These are phyloP conservation scores for Operophtera brumata DNA, from an alignment of 2,888 invertebrate species.

Conservation along the genomic window DNA sequence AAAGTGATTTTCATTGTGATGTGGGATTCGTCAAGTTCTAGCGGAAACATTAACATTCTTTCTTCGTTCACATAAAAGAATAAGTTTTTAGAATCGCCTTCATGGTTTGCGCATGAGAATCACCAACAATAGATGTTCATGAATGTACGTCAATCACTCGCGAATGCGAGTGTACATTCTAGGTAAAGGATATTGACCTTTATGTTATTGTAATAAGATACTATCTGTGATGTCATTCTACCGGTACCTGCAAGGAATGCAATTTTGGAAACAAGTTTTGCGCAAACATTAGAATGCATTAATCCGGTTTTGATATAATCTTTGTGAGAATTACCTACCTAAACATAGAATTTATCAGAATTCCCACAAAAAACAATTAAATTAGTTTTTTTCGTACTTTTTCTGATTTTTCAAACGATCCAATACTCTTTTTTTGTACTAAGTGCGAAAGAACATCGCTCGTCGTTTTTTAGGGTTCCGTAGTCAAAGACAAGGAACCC, in stretches of 20 bases:
- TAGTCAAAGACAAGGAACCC: no score
- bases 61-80: constrained; percentile 74
- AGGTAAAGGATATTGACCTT: constrained; percentile 30
- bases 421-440: not conserved
- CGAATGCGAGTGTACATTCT: constrained; percentile 23
- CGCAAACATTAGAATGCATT: constrained; percentile 49
- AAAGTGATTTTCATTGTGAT: constrained; percentile 59
- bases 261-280: constrained; percentile 51
- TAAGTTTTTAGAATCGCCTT: constrained; percentile 73
- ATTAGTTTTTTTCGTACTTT: constrained; percentile 1
- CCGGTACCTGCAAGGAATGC: constrained; percentile 38
- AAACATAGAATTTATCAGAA: constrained; percentile 20
- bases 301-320: constrained; percentile 49
- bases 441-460: no score
- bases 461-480: no score
- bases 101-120: constrained; percentile 70
- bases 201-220: constrained; percentile 30
- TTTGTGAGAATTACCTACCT: constrained; percentile 41
- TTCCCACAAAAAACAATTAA: constrained; percentile 11
- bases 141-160: constrained; percentile 46
- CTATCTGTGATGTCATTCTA: constrained; percentile 18
- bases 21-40: constrained; percentile 69
- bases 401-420: not conserved
- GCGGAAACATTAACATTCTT: constrained; percentile 79
- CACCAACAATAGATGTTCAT: constrained; percentile 57